phyloP scores from a whole-genome alignment of 2,113 vertebrate genomes.

The Clarias magur region DNA sequence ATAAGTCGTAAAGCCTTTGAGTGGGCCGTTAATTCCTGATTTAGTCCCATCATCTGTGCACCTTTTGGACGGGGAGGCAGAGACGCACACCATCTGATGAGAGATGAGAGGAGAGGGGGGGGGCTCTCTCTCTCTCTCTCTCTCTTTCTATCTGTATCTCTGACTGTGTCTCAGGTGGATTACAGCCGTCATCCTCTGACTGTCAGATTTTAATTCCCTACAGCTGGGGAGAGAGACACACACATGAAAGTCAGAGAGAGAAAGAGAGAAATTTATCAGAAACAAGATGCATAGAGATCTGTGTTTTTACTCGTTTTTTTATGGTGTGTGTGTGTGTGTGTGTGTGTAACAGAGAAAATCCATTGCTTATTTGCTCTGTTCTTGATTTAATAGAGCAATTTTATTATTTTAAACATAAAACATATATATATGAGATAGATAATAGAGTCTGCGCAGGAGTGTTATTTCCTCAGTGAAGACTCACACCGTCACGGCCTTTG shows the following conservation, averaged over 20 bases:
- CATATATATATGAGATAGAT: background rate
- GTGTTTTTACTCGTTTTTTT: background rate
- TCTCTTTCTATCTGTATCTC: conserved; percentile 11
- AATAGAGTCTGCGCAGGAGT: background rate
- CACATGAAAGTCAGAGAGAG: background rate
- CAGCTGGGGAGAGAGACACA: conserved; percentile 63
- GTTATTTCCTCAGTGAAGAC: background rate
- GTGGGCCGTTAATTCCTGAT: conserved; percentile 72
- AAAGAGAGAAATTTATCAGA: conserved; percentile 7
- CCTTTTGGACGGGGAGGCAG: conserved; percentile 55
- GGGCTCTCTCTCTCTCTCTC: conserved; percentile 23
- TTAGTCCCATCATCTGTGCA: conserved; percentile 74
- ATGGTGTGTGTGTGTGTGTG: background rate
- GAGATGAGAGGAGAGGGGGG: conserved; percentile 4
- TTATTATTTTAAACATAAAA: background rate
- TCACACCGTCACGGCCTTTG: conserved; percentile 24
- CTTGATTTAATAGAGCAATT: background rate
- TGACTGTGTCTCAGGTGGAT: conserved; percentile 72
- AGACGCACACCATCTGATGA: conserved; percentile 65
- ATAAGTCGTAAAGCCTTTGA: conserved; percentile 77
- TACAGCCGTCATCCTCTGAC: conserved; percentile 73
- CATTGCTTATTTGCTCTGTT: background rate
- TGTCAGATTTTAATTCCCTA: conserved; percentile 75
- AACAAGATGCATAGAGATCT: no score
- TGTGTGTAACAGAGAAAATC: no score